Percentiles rank a stretch among this genome's conserved stretches.
These are phyloP conservation scores for Ommatoiulus sabulosus DNA, from an alignment of 2,888 invertebrate genomes.

Conservation along the genomic window DNA sequence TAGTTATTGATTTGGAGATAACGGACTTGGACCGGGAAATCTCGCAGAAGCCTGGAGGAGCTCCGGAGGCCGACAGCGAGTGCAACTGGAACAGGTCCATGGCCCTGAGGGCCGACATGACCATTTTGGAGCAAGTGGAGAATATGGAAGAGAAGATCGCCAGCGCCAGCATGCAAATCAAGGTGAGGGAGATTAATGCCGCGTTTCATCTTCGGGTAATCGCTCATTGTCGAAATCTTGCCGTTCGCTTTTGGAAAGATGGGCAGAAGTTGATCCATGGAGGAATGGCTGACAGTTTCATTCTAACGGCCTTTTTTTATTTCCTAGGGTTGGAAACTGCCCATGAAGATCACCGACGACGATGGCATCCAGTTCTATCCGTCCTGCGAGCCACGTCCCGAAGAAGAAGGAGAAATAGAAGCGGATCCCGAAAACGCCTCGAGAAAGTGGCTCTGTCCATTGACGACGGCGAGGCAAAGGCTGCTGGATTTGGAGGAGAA, in stretches of 20 bases:
- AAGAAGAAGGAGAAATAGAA: slow-evolving; percentile 62
- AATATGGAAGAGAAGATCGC: slow-evolving; percentile 89
- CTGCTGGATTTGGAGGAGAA: slow-evolving; percentile 87
- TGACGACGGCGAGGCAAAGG: slow-evolving; percentile 77
- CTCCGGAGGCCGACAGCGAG: slow-evolving; percentile 64
- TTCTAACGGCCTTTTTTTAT: background rate
- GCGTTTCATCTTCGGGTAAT: no score
- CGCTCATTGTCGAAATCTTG: no score
- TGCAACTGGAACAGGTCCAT: slow-evolving; percentile 74
- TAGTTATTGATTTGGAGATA: slow-evolving; percentile 62
- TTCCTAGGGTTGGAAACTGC: slow-evolving; percentile 80
- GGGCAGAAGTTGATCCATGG: no score
- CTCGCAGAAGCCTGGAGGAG: slow-evolving; percentile 60
- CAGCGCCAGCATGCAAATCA: slow-evolving; percentile 89
- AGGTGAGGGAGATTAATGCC: slow-evolving; percentile 67
- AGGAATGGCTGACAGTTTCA: background rate
- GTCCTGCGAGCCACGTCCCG: slow-evolving; percentile 63
- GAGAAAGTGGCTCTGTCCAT: slow-evolving; percentile 61
- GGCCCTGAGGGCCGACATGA: slow-evolving; percentile 84
- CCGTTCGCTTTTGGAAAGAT: no score
- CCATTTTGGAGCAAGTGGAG: slow-evolving; percentile 84
- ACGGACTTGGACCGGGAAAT: slow-evolving; percentile 62
- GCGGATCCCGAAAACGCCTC: slow-evolving; percentile 13
- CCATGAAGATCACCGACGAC: slow-evolving; percentile 74
- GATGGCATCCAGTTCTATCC: slow-evolving; percentile 71